Evolutionary conservation across 2,113 vertebrate species (phyloP), one percentile per base, ranked within the genome.

Genomic region (Falcunculus frontatus): DNA sequence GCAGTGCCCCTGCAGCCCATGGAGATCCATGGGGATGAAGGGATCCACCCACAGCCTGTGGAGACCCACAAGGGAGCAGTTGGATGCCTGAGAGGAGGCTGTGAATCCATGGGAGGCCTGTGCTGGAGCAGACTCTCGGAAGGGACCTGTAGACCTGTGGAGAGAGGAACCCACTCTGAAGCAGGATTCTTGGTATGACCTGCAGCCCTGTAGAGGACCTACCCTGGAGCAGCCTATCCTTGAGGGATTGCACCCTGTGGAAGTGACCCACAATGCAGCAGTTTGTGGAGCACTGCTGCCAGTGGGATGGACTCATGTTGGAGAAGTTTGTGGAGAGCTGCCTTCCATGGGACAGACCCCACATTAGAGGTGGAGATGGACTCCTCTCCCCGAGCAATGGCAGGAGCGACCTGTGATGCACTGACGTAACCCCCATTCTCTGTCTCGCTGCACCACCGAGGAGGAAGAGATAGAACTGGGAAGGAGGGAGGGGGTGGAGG

Each of bases 11-110:
- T 75, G 30, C 13, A 35, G 35, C 44, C 8, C 35, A 25, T 21
- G 20, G 16, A 50, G 21, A 11, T 16, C 30, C 30, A 25, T 6
- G 23, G 33, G 8, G 13, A 30, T 50, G 9, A 14, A 49, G 42
- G 49, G 7, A 30, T 30, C 20, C 13, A 42, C 11, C 10, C 5
- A 8, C 52, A 65, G 30, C 13, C 13, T 4, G 8, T 57, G 42
- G 11, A 13, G 11, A 29, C 5, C 11, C n/a, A 41, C 0, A 0
- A 23, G 6, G 4, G 30, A 30, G 5, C 10, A 30, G 11, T 25
- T 35, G 4, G 13, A 41, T 49, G 13, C 26, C 26, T 75, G 42
- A 50, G 21, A 67, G 52, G 8, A 57, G 30, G 7, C 21, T 76
- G 13, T 21, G 42, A 50, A 42, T 32, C 30, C 42, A 30, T 17